Base-by-base conservation (phyloP, 2,797 vertebrate genomes). In the Thalassophryne amazonica region DNA sequence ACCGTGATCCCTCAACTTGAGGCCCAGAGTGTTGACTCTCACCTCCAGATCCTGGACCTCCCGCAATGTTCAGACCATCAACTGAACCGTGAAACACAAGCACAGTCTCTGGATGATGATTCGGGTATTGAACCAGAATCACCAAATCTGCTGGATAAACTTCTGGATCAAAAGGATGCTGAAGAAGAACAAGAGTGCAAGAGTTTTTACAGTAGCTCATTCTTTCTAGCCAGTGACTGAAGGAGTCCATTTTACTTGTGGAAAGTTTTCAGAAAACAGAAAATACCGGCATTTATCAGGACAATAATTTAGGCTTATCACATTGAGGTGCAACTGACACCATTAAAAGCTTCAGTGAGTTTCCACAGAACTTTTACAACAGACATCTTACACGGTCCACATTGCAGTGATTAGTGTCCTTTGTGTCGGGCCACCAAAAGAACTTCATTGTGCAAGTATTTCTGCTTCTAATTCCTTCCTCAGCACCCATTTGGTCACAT, bases 181-280 rank as follows among this genome's bases (percentile, higher is more conserved):
- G 52, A 51, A 3, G 42, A 8, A 1, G 59, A 50, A 7, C 74
- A 91, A 0, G 89, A 91, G 13, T 90, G 88, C 37, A 92, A 81
- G 15, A 91, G 92, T 39, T 83, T 86, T 2, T 98, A 94, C 59
- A 89, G 79, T 73, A 80, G 85, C 34, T 86, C 91, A 0, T 78
- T 97, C 3, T 95, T 94, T 12, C 88, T 92, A 5, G 80, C 90
- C 18, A 89, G 91, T 60, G 89, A 94, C 61, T 97, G 50, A 87
- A 69, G 31, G 32, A 20, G 20, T 33, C 11, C 12, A 16, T 34
- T 24, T 10, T 17, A 9, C 29, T 5, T 21, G 3, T 28, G 7
- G 3, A 28, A 8, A 46, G 19, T 24, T 27, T 13, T 52, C 8
- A 34, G 13, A 11, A n/a, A n/a, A n/a, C n/a, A n/a, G n/a, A n/a